Conservation (phyloP, 2,888 invertebrate species). For the Drosophila siamana region DNA sequence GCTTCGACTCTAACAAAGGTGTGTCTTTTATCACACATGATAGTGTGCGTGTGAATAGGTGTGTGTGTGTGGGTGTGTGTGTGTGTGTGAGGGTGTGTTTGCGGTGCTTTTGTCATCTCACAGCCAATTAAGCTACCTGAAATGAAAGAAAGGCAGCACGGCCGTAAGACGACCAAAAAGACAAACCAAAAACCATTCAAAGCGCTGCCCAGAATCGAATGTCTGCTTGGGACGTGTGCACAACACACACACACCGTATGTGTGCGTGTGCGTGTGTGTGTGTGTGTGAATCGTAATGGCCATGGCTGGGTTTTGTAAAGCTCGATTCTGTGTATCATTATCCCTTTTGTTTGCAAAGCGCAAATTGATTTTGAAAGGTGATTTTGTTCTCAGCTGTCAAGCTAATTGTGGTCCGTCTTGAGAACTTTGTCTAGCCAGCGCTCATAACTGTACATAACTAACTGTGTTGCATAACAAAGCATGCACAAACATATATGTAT, state of each 20-base stretch:
- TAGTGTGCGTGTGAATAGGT: slow-evolving; percentile 1
- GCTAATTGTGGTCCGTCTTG: slow-evolving; percentile 38
- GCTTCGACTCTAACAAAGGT: slow-evolving; percentile 11
- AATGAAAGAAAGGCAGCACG: slow-evolving; percentile 46
- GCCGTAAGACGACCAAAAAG: slow-evolving; percentile 42
- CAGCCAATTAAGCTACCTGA: slow-evolving; percentile 71
- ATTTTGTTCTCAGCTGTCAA: slow-evolving; percentile 41
- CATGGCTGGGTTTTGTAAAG: slow-evolving; percentile 15
- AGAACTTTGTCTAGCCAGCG: background rate
- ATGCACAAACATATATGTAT: background rate
- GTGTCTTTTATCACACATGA: slow-evolving; percentile 15
- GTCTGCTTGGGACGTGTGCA: slow-evolving; percentile 16
- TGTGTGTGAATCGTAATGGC: slow-evolving; percentile 21
- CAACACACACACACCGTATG: slow-evolving; percentile 5
- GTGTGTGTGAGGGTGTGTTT: slow-evolving; percentile 37
- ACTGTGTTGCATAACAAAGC: background rate
- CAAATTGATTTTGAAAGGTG: slow-evolving; percentile 66
- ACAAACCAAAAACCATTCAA: slow-evolving; percentile 38
- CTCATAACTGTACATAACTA: background rate
- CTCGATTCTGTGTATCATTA: slow-evolving; percentile 55
- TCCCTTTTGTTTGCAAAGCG: slow-evolving; percentile 54
- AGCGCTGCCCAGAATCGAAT: slow-evolving; percentile 34
- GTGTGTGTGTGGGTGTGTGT: slow-evolving; percentile 4
- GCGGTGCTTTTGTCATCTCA: slow-evolving; percentile 59
- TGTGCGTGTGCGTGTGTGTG: slow-evolving; percentile 9